Percentiles rank a stretch among this genome's conserved stretches.
phyloP scores from a whole-genome alignment of 2,797 vertebrate species.

The Enteromius unitaeniatus region DNA sequence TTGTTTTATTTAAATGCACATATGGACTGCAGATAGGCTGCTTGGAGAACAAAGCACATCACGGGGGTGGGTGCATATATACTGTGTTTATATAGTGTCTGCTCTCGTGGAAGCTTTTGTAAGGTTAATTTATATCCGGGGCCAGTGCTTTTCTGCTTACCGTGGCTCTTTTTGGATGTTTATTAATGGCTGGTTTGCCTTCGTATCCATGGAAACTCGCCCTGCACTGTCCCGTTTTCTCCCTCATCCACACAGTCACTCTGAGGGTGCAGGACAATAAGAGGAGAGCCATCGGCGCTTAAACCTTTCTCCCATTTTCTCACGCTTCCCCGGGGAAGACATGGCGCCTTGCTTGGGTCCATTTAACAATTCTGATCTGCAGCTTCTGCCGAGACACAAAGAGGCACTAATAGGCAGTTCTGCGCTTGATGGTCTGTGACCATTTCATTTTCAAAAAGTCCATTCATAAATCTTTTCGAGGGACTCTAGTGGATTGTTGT shows the following conservation, averaged over 20 bases:
- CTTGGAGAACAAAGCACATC: neutral
- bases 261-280: conserved; percentile 8
- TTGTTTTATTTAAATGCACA: neutral
- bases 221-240: conserved; percentile 21
- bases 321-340: conserved; percentile 24
- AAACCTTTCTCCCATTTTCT: conserved; percentile 32
- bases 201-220: conserved; percentile 44
- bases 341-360: conserved; percentile 19
- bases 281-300: neutral
- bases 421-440: conserved; percentile 22
- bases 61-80: neutral
- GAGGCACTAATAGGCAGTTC: neutral
- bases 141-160: conserved; percentile 10
- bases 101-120: conserved; percentile 5
- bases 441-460: conserved; percentile 27
- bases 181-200: conserved; percentile 43
- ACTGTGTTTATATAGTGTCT: neutral
- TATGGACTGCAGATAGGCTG: neutral
- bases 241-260: neutral
- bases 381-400: conserved; percentile 22
- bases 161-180: conserved; percentile 33
- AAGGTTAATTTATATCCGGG: conserved; percentile 30
- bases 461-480: conserved; percentile 24
- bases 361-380: conserved; percentile 16
- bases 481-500: neutral